Evolutionary conservation across 2,797 vertebrate genomes (phyloP), one percentile per base, ranked within the genome.

Genomic region (Moxostoma hubbsi): DNA sequence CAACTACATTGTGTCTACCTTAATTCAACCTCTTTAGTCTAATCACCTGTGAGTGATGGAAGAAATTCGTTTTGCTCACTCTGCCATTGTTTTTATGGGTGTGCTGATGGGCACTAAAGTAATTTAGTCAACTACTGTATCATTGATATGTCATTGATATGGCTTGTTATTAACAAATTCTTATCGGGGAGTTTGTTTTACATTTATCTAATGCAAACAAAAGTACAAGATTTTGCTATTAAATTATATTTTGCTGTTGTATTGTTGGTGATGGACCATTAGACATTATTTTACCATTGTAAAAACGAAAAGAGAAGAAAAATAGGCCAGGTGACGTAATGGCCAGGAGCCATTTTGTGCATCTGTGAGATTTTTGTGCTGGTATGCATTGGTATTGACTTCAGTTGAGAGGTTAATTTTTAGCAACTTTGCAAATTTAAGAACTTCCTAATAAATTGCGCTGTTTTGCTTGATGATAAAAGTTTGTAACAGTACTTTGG

Each of bases 131-230:
- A 83, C 36, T 12, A 16, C 18, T 78, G 64, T 85, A 87, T 89
- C 79, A 73, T 24, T 24, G n/a, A n/a, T n/a, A 79, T 83, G 70
- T 53, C 58, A 65, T 66, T 84, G 88, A 91, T 92, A 86, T 68
- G 82, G 46, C 74, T 75, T 70, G 73, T 58, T 9, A 36, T 67
- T 69, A 72, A 72, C 58, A 72, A 11, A 24, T 7, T 43, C 46
- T 59, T 59, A 77, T 77, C 64, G 16, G 11, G 57, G 6, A 55
- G 36, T 67, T 59, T 15, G 2, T 73, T 72, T 59, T 43, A 12
- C 7, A 11, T 84, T 84, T 87, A 87, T 9, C 77, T 59, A 87
- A 9, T 69, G 59, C 81, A 91, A 88, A 90, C 73, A 86, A 9
- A 58, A 64, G 61, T 80, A 75, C 75, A 57, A 77, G 79, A 79